Base-by-base conservation (phyloP, 2,797 vertebrate genomes). In the Tauraco hartlaubi region DNA sequence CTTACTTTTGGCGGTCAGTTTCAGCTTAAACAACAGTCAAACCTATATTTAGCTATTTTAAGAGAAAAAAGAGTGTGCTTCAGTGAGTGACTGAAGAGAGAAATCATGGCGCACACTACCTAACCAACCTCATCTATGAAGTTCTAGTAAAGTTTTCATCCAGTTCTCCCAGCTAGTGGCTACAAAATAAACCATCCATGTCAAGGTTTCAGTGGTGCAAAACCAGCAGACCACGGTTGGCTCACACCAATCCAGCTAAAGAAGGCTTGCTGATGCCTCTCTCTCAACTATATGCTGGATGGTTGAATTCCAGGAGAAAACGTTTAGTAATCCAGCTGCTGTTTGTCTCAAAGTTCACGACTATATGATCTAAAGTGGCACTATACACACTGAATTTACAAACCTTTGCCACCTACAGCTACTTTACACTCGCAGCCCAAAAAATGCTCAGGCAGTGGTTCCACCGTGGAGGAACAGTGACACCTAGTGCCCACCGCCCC, bases 401-500 rank as follows among this genome's bases (percentile, higher is more conserved):
- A 79, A 15, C 61, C 64, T 79, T 92, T 88, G 94, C 67, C 85
- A 88, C 88, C 54, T 41, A 76, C 75, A 63, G 78, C 80, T 51
- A 23, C 76, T 86, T 95, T 61, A 85, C 94, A 71, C 55, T 46
- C 90, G 21, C 97, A 94, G 97, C 95, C 98, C 96, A 92, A 98
- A 97, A 97, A 95, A 5, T 97, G 98, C 92, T 66, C 72, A 0
- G 37, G 86, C 19, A 6, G 95, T n/a, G 5, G 86, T 72, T 19
- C 17, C 68, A 25, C n/a, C 23, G 74, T 74, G 52, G 96, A 96
- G 86, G 81, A 92, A 93, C 93, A 97, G 95, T 97, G 97, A 96
- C 97, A 98, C 75, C 98, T 98, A 96, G 97, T 68, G 98, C 96
- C 84, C 94, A 77, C 21, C 5, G 37, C 22, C 79, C 51, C 2